These are phyloP conservation scores for Netelia inedita DNA, from an alignment of 2,888 invertebrate genomes.

Conservation along the genomic window DNA sequence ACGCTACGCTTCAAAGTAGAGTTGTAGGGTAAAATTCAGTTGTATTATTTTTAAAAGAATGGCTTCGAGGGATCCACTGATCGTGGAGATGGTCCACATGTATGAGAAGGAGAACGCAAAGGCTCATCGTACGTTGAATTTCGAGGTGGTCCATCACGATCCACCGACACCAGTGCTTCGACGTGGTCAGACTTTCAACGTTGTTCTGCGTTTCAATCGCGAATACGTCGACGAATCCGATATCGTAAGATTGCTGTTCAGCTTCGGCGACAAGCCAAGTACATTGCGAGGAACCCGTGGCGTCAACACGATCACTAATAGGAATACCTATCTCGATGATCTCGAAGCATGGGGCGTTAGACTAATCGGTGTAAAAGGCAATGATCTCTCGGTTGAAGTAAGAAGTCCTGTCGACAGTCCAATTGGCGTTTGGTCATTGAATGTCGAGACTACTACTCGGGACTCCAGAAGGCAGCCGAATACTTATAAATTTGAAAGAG, in stretches of 20 bases:
- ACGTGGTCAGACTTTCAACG: slow-evolving; percentile 90
- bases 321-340: slow-evolving; percentile 76
- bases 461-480: slow-evolving; percentile 83
- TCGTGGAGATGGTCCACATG: slow-evolving; percentile 88
- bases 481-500: slow-evolving; percentile 88
- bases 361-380: slow-evolving; percentile 78
- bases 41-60: slow-evolving; percentile 69
- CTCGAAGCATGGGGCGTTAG: slow-evolving; percentile 85
- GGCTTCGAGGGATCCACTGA: slow-evolving; percentile 85
- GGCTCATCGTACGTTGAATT: slow-evolving; percentile 90
- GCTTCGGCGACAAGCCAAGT: slow-evolving; percentile 87
- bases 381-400: slow-evolving; percentile 86
- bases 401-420: slow-evolving; percentile 89
- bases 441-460: slow-evolving; percentile 87
- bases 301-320: slow-evolving; percentile 81
- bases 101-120: slow-evolving; percentile 90
- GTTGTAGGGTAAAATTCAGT: not conserved
- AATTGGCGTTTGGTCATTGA: slow-evolving; percentile 90
- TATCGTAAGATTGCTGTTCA: slow-evolving; percentile 89
- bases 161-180: slow-evolving; percentile 89
- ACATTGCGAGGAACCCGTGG: slow-evolving; percentile 87
- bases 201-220: slow-evolving; percentile 89
- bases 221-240: slow-evolving; percentile 88
- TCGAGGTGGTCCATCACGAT: slow-evolving; percentile 89
- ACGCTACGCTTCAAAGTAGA: too few relatives aligned